phyloP scores from a whole-genome alignment of 2,888 invertebrate species.

The Tortrix viridana region DNA sequence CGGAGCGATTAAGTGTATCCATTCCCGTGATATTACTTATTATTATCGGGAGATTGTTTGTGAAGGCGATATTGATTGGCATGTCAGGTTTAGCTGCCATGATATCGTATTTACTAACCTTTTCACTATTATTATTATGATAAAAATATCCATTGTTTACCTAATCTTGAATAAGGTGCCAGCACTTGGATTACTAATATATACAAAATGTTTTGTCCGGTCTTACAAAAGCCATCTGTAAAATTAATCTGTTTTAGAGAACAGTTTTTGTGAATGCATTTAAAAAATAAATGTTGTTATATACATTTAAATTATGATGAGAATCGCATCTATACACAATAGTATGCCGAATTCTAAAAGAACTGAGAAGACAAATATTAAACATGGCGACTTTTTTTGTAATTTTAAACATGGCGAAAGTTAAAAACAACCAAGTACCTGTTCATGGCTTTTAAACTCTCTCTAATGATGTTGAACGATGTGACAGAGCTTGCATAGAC shows the following conservation, averaged over 20 bases:
- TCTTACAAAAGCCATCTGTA: no score
- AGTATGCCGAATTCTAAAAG: no score
- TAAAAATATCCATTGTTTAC: conserved; percentile 2
- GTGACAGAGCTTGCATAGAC: conserved; percentile 69
- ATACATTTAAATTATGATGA: no score
- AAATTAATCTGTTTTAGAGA: no score
- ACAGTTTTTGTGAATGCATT: no score
- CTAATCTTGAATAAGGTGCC: no score
- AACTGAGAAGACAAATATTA: no score
- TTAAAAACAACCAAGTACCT: conserved; percentile 47
- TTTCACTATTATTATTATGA: conserved; percentile 9
- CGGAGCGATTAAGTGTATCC: conserved; percentile 36
- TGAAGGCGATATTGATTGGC: conserved; percentile 34
- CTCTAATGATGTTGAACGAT: conserved; percentile 79
- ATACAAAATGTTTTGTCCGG: no score
- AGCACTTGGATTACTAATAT: no score
- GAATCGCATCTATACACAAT: no score
- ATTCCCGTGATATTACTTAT: conserved; percentile 37
- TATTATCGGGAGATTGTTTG: conserved; percentile 38
- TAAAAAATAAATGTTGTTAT: no score
- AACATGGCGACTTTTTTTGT: no score
- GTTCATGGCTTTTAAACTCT: conserved; percentile 65
- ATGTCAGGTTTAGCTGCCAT: conserved; percentile 22
- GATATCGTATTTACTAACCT: conserved; percentile 22
- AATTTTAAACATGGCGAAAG: not conserved